A percentile compares a stretch with the other conserved stretches of the same genome.
These are phyloP conservation scores for Anguilla marmorata DNA, from an alignment of 2,797 vertebrate genomes.

Conservation along the genomic window DNA sequence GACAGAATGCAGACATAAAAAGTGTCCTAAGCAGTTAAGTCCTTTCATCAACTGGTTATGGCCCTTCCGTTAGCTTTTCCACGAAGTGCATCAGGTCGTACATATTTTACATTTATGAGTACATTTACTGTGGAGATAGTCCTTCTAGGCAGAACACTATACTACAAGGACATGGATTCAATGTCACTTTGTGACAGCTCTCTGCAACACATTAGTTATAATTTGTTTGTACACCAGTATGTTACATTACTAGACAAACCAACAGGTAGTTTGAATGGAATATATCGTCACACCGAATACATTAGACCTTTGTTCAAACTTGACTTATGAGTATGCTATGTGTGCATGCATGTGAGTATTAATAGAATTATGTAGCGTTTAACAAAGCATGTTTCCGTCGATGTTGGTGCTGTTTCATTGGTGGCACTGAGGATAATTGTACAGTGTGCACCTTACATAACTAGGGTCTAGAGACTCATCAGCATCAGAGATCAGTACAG, in stretches of 20 bases:
- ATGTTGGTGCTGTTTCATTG: background rate
- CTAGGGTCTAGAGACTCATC: background rate
- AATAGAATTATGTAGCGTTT: background rate
- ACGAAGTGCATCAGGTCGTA: background rate
- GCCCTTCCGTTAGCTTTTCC: background rate
- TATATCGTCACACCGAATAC: background rate
- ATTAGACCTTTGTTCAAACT: conserved; percentile 3
- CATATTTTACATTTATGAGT: conserved; percentile 16
- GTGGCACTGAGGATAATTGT: background rate
- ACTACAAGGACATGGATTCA: background rate
- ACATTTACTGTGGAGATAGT: background rate
- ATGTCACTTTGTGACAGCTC: background rate
- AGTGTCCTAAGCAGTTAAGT: background rate
- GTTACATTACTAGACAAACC: background rate
- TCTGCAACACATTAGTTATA: background rate
- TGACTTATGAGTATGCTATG: background rate
- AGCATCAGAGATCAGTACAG: conserved; percentile 5
- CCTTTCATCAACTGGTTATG: background rate
- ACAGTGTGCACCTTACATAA: conserved; percentile 11
- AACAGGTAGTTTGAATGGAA: background rate
- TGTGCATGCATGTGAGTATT: background rate
- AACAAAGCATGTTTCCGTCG: background rate
- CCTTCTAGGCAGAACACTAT: background rate
- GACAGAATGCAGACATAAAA: background rate
- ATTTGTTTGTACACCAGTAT: background rate